Base-by-base conservation (phyloP, 2,797 vertebrate species). In the Trachops cirrhosus region DNA sequence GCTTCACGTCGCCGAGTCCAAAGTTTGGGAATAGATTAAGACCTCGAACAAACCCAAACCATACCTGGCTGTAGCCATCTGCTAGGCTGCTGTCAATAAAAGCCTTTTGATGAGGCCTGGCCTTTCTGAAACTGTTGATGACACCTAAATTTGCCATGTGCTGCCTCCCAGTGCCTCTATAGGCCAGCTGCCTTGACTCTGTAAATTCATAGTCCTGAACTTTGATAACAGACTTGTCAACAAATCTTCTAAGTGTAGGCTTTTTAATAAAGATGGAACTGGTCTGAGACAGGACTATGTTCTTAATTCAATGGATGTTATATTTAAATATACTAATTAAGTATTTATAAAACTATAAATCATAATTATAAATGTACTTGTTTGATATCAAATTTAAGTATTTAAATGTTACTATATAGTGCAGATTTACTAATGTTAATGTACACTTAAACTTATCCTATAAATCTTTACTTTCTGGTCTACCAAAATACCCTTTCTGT, bases 1-100 rank as follows among this genome's bases (percentile, higher is more conserved):
- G 75, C 97, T 96, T 93, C 87, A 94, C 97, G 97, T 97, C 94
- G 86, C 96, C 94, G 96, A 96, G 96, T 96, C 62, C 68, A 90
- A 88, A 90, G 73, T 96, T 97, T 88, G 94, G 92, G 91, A 93
- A 92, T 96, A 95, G 93, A 91, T 85, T 89, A 85, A 97, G 96
- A 95, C 46, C 75, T 84, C 91, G 96, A 95, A 82, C 94, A 96
- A 98, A 97, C 68, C 86, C 79, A 95, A 95, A 94, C 77, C 90
- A 89, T 94, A 78, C 74, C 86, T 95, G 39, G 62, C 73, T 73
- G 57, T 82, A 78, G 71, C 73, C 54, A 67, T 91, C 91, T 95
- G 83, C 71, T 91, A 37, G 57, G 64, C 79, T 87, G 77, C 50
- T 5, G 3, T 78, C 74, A 85, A 34, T 62, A 22, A 48, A 89